Evolutionary conservation across 1,140 invertebrate genomes (phyloP).

Genomic region (Paraescarpia echinospica): DNA sequence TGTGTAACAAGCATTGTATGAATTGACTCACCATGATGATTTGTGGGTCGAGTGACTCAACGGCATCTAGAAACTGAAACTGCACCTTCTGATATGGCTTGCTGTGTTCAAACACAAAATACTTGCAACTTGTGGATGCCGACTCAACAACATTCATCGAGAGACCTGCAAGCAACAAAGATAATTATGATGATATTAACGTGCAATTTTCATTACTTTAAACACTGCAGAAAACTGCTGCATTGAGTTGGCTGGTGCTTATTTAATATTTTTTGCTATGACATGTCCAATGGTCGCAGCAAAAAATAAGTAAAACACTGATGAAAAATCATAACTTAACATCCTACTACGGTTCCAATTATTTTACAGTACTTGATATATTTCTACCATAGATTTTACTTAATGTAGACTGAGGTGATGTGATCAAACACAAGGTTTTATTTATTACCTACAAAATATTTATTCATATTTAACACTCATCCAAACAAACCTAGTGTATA

Average conservation of each 20-base stretch:
- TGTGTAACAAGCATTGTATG: not conserved
- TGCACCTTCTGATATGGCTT: slow-evolving; percentile 75
- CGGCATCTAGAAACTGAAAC: slow-evolving; percentile 73
- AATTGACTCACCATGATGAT: slow-evolving; percentile 70
- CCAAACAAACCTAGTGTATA: too few relatives aligned
- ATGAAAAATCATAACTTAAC: not conserved
- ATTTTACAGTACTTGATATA: not conserved
- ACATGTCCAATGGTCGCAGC: not conserved
- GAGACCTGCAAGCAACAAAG: slow-evolving; percentile 60
- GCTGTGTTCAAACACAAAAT: slow-evolving; percentile 82
- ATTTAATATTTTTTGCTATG: not conserved
- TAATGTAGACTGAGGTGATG: not conserved
- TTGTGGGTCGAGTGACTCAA: slow-evolving; percentile 79
- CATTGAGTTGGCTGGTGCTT: not conserved
- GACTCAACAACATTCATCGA: slow-evolving; percentile 71
- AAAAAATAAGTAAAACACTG: not conserved
- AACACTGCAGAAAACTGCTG: not conserved
- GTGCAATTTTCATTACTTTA: not conserved
- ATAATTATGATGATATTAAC: not conserved
- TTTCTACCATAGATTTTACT: not conserved
- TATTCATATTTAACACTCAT: too few relatives aligned
- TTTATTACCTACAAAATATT: too few relatives aligned
- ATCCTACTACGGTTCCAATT: not conserved
- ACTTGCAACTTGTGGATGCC: slow-evolving; percentile 60
- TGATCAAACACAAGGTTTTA: not conserved